Base-by-base conservation (phyloP, 2,888 invertebrate species). In the Bedellia somnulentella region DNA sequence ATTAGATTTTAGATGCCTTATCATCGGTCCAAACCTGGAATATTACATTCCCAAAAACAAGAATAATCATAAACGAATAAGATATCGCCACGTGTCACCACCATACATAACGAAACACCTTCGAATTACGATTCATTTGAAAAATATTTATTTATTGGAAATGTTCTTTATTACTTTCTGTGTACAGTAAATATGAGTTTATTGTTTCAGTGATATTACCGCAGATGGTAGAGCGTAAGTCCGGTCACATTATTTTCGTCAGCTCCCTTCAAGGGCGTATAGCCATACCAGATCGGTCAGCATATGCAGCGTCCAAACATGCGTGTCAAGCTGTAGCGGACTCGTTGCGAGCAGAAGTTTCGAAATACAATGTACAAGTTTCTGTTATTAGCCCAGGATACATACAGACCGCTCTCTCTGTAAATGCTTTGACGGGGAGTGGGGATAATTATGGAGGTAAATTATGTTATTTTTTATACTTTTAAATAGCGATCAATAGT, bases 311-410 rank as follows among this genome's bases (percentile, higher is more conserved):
- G 11, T 91, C 95, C 0, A 97, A 97, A 60, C 95, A 96, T 78
- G 96, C 96, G 1, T 47, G 94, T 32, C 93, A 97, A 75, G 96
- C 95, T 9, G 96, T 95, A 73, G 87, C 87, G 38, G 98, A 99
- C 62, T 82, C 86, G 18, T 70, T 97, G 24, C 78, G 97, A 43
- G 87, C 94, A 15, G 99, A 99, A 80, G 80, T 95, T 40, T 68
- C 82, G 24, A 77, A 81, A 33, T 76, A 85, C 42, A 87, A 89
- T 35, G 77, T 98, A 24, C 76, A 85, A 49, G 89, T 98, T 3
- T 87, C 89, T n/a, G 83, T 91, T n/a, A 78, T 95, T 10, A 92
- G 87, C 59, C 95, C 97, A 21, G 81, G 83, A 14, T 98, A 97
- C 57, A 87, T 99, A 32, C 82, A 83, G 44, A 99, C 98, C 5